Conservation (phyloP, 2,888 invertebrate species). For the Agrotis segetum region DNA sequence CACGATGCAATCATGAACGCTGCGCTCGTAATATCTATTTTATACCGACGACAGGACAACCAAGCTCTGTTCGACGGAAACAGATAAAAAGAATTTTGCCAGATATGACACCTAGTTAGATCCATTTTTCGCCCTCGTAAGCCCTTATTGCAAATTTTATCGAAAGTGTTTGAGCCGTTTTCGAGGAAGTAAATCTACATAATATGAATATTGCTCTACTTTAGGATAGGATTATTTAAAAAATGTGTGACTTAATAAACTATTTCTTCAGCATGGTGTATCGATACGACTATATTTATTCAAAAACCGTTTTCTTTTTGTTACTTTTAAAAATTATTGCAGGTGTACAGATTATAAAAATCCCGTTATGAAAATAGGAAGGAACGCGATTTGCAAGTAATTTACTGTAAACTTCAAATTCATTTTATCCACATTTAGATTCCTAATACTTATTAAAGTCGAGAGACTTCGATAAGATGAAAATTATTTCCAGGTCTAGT, state of each 20-base stretch:
- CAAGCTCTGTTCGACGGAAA: no score
- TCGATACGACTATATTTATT: no score
- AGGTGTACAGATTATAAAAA: neutral
- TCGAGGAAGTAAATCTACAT: no score
- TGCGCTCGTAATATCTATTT: neutral
- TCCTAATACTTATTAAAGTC: neutral
- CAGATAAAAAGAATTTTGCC: no score
- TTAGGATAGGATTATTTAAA: no score
- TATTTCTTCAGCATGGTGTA: no score
- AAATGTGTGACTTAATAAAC: no score
- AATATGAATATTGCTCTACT: no score
- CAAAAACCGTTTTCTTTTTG: neutral
- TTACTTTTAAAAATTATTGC: neutral
- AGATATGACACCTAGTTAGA: no score
- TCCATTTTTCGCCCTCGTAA: no score
- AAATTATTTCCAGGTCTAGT: neutral
- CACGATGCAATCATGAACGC: neutral
- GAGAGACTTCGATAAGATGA: neutral
- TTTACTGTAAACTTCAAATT: neutral
- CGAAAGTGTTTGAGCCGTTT: no score
- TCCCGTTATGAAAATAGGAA: neutral
- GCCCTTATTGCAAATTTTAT: no score
- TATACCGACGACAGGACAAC: neutral
- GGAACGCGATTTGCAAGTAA: slow-evolving; percentile 1
- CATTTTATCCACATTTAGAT: neutral